phyloP scores from a whole-genome alignment of 2,113 vertebrate species.

The Scatophagus argus region DNA sequence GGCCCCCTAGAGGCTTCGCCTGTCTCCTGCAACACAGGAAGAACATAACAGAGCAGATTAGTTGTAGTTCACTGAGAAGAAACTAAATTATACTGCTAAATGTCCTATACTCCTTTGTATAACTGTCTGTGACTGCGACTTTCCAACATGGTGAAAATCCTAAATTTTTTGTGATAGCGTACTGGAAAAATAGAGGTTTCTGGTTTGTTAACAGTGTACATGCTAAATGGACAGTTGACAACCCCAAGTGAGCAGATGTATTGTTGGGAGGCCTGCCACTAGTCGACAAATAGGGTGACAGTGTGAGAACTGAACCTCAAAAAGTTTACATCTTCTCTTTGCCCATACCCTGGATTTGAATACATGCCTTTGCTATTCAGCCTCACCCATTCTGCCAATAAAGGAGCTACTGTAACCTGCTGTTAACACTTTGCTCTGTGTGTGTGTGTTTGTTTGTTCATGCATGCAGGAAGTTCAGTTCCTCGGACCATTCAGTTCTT shows the following conservation, averaged over 20 bases:
- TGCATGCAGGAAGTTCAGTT: constrained; percentile 60
- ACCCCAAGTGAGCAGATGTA: not conserved
- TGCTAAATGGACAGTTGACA: not conserved
- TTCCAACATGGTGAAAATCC: not conserved
- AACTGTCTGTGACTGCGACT: not conserved
- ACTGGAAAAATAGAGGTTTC: not conserved
- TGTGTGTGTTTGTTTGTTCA: not conserved
- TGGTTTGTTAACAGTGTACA: not conserved
- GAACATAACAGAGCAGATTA: constrained; percentile 6
- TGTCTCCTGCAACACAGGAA: constrained; percentile 75
- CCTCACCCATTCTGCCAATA: constrained; percentile 61
- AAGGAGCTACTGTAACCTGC: constrained; percentile 59
- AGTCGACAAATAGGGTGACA: not conserved
- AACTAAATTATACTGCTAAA: not conserved
- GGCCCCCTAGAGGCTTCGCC: constrained; percentile 70
- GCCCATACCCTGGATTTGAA: constrained; percentile 66
- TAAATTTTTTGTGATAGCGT: not conserved
- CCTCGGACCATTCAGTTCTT: constrained; percentile 64
- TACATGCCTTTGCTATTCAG: constrained; percentile 40
- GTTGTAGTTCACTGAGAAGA: not conserved
- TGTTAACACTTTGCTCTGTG: not conserved
- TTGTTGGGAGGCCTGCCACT: not conserved
- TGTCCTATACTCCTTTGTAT: not conserved
- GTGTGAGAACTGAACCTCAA: constrained; percentile 13
- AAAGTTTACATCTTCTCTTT: constrained; percentile 58